Evolutionary conservation across 2,113 vertebrate genomes (phyloP).

Genomic region (zebrafish (Danio rerio)): GRCz12tu NC_133199.1:20875501-20876000

Average conservation of each 20-base stretch:
- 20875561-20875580: not conserved
- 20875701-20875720: slow-evolving; percentile 36
- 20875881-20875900: too few relatives aligned
- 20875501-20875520: slow-evolving; percentile 56
- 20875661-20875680: slow-evolving; percentile 36
- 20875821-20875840: not conserved
- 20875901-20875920: not conserved
- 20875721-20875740: slow-evolving; percentile 7
- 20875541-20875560: not conserved
- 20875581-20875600: not conserved
- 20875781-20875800: slow-evolving; percentile 8
- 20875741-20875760: not conserved
- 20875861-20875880: not conserved
- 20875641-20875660: not conserved
- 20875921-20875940: too few relatives aligned
- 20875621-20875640: too few relatives aligned
- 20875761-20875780: not conserved
- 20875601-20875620: not conserved
- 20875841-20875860: not conserved
- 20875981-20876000: too few relatives aligned
- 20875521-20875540: slow-evolving; percentile 39
- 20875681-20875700: slow-evolving; percentile 47
- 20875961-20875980: too few relatives aligned
- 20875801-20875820: not conserved
- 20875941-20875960: too few relatives aligned